Evolutionary conservation across 2,888 invertebrate genomes (phyloP), one percentile per base, ranked within the genome.

Genomic region (Teinopalpus imperialis): DNA sequence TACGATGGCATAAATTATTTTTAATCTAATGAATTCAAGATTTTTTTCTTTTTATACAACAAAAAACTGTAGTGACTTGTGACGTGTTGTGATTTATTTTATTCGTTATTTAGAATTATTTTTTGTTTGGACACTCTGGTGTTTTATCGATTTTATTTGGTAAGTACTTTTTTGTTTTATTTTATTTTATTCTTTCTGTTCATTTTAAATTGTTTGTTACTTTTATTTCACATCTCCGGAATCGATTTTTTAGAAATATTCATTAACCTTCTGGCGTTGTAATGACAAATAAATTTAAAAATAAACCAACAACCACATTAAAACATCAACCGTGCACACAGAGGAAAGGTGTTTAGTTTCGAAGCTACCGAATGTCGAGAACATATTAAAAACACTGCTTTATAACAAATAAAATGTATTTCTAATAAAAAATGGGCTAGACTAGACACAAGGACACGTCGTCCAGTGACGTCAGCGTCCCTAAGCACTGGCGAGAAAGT

Each of bases 401-500:
- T 27, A 13, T 26, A 21, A 12, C 18, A 13, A 42, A 57, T 43
- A 52, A 27, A 61, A 61, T 61, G 60, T 66, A 63, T 65, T 54
- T 61, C 53, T 51, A 64, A 56, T 56, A 58, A 57, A 57, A 65
- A 60, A 51, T 56, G 57, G 69, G 65, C 72, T 83, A 82, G 80
- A 66, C 57, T 74, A 65, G 56, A 60, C 56, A 66, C 79, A 80
- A 81, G 83, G 85, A 80, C 83, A 86, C 83, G 81, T 81, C 80
- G 77, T 74, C 69, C 75, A 56, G 78, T 88, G 88, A 88, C 87
- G 88, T 88, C 87, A 88, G 80, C 68, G 63, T 57, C 69, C 68
- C 78, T 86, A 87, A 82, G 75, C 70, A 86, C 86, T 87, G 85
- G 59, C 79, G 81, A 76, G 83, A 82, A 83, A 83, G 81, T 78